These are phyloP conservation scores for Anguilla japonica DNA, from an alignment of 2,113 vertebrate species.

Conservation along the genomic window DNA sequence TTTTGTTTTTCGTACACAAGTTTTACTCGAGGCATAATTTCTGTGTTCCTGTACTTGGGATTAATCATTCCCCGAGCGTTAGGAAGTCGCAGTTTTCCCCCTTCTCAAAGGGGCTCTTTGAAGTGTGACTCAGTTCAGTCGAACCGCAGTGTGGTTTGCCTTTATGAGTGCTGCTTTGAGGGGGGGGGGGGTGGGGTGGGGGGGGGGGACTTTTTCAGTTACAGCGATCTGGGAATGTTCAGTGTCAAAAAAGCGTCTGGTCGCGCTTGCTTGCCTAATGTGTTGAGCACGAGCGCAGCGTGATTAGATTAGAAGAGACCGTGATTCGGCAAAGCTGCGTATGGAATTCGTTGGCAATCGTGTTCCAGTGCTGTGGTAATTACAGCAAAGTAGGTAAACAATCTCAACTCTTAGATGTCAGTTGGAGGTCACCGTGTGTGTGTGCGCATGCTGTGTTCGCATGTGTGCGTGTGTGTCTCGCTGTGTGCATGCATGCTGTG, in stretches of 20 bases:
- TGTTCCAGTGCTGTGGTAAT: neutral
- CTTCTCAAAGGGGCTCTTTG: neutral
- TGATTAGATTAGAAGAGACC: neutral
- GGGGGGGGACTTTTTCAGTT: neutral
- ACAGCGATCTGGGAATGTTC: neutral
- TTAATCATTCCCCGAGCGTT: neutral
- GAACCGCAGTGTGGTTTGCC: neutral
- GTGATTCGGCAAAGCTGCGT: neutral
- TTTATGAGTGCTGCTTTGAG: neutral
- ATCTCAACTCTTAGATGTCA: neutral
- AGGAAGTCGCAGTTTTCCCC: neutral
- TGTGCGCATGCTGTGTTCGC: neutral
- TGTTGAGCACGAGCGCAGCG: neutral
- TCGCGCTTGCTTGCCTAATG: neutral
- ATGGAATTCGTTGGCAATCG: neutral
- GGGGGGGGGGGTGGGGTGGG: no score
- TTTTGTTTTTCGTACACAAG: neutral
- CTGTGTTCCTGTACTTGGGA: neutral
- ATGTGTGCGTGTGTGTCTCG: neutral
- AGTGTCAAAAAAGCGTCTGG: neutral
- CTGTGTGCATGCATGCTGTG: no score
- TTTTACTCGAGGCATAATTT: no score
- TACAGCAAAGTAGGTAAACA: neutral
- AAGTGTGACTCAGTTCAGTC: neutral
- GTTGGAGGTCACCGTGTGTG: conserved; percentile 1